phyloP scores from a whole-genome alignment of 2,888 invertebrate species.

The Cylindroiulus punctatus region DNA sequence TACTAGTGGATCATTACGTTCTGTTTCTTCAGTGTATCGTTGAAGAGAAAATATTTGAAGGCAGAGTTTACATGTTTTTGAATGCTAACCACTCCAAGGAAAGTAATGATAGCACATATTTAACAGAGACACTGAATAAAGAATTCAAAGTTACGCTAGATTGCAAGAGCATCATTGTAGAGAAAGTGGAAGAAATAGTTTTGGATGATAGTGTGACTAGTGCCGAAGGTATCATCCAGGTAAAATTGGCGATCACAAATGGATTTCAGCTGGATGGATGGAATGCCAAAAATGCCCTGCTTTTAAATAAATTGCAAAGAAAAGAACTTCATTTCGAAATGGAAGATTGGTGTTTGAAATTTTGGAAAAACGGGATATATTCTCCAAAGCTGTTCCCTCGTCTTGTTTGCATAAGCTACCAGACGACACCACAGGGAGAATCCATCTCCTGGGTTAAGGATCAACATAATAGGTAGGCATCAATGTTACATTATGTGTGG shows the following conservation, averaged over 20 bases:
- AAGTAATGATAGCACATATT: too few relatives aligned
- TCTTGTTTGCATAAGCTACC: conserved; percentile 57
- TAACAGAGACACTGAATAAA: neutral
- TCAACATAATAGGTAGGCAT: conserved; percentile 52
- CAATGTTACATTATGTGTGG: neutral
- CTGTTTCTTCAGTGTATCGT: conserved; percentile 58
- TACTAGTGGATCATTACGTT: conserved; percentile 59
- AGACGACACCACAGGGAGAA: conserved; percentile 52
- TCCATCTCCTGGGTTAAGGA: conserved; percentile 53
- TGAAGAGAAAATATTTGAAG: conserved; percentile 56
- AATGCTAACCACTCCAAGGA: neutral
- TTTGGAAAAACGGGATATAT: conserved; percentile 54
- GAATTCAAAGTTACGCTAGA: conserved; percentile 48
- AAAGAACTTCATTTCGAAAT: conserved; percentile 25
- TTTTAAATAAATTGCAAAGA: neutral
- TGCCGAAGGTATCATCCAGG: neutral
- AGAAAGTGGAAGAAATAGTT: conserved; percentile 43
- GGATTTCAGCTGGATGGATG: neutral
- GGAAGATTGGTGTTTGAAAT: conserved; percentile 58
- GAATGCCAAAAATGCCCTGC: neutral
- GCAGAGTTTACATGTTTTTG: conserved; percentile 57
- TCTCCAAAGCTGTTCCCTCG: conserved; percentile 58
- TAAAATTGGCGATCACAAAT: neutral
- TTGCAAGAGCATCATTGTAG: conserved; percentile 30
- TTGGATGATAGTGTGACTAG: neutral